These are phyloP conservation scores for Hippocampus guttulatus DNA, from an alignment of 2,113 vertebrate genomes.

Conservation along the genomic window DNA sequence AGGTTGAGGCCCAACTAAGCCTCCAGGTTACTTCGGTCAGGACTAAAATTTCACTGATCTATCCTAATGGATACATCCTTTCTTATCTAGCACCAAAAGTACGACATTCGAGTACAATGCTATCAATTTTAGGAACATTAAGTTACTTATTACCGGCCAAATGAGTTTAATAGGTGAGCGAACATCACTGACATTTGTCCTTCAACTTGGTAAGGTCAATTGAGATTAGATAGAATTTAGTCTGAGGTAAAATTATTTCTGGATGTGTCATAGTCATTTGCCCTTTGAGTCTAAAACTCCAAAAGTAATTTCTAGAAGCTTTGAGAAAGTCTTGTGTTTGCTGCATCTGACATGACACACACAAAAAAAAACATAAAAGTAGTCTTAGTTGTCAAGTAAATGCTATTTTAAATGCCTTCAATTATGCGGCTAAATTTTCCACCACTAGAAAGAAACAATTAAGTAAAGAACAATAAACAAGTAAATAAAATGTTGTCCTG, in stretches of 20 bases:
- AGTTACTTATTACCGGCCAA: not conserved
- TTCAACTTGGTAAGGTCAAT: constrained; percentile 42
- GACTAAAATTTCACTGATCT: not conserved
- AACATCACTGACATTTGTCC: constrained; percentile 15
- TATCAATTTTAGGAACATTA: not conserved
- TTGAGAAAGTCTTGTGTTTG: not conserved
- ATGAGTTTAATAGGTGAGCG: not conserved
- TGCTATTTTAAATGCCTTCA: not conserved
- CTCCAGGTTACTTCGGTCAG: not conserved
- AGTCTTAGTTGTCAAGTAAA: not conserved
- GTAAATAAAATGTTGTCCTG: not conserved
- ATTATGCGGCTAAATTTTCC: not conserved
- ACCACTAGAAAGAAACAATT: too few species aligned
- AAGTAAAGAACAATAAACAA: not conserved
- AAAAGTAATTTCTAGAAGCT: not conserved
- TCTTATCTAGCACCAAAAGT: not conserved
- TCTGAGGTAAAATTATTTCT: not conserved
- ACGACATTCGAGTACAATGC: not conserved
- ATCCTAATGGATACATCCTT: not conserved
- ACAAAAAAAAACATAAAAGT: not conserved
- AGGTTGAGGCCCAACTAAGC: not conserved
- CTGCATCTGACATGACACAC: not conserved
- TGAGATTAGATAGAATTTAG: constrained; percentile 21
- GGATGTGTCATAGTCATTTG: not conserved
- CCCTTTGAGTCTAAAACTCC: not conserved